These are phyloP conservation scores for Saguinus midas DNA, from an alignment of 2,113 vertebrate genomes.

Conservation along the genomic window DNA sequence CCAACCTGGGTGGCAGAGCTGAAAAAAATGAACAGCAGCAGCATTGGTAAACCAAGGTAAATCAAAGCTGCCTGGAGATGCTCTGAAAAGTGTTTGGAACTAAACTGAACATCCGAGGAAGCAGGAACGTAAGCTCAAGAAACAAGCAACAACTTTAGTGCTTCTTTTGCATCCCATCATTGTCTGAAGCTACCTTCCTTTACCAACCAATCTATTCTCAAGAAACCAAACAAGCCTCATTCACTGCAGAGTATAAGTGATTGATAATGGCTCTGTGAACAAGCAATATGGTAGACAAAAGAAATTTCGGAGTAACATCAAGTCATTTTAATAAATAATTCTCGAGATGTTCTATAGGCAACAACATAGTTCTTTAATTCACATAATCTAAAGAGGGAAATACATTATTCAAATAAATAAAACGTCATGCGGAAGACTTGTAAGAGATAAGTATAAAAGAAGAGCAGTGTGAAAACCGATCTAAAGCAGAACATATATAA, in stretches of 20 bases:
- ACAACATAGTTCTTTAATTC: conserved; percentile 9
- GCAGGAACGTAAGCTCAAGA: neutral
- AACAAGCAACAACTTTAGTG: neutral
- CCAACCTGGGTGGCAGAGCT: no score
- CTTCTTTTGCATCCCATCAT: neutral
- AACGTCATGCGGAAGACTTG: neutral
- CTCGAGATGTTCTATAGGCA: neutral
- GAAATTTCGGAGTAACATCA: neutral
- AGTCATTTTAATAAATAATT: conserved; percentile 33
- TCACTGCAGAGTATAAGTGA: conserved; percentile 1
- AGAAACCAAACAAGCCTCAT: neutral
- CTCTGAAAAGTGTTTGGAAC: neutral
- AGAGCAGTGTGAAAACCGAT: neutral
- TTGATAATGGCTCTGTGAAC: neutral
- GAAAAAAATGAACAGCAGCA: no score
- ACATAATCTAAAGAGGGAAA: neutral
- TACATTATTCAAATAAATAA: neutral
- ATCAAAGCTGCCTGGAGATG: neutral
- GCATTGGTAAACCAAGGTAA: neutral
- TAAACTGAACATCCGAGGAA: neutral
- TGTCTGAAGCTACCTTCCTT: neutral
- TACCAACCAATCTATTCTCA: neutral
- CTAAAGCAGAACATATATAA: neutral
- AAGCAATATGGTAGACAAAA: neutral
- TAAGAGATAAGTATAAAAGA: neutral